These are phyloP conservation scores for Cremastinae sp. DNA, from an alignment of 2,888 invertebrate species.

Conservation along the genomic window DNA sequence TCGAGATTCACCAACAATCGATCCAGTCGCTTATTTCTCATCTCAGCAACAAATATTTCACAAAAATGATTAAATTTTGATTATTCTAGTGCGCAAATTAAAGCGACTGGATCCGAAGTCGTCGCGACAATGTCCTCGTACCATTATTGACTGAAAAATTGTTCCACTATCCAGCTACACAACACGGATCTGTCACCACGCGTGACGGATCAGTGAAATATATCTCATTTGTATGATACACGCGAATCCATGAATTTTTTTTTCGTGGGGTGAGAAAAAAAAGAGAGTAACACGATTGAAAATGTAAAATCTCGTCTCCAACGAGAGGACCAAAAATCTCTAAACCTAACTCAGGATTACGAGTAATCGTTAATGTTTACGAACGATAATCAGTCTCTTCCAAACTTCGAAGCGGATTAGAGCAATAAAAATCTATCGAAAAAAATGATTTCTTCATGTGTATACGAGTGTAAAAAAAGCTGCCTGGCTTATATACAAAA, in stretches of 20 bases:
- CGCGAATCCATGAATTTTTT: background rate
- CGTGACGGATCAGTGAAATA: slow-evolving; percentile 30
- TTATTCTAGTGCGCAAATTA: background rate
- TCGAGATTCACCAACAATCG: slow-evolving; percentile 18
- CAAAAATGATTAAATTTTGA: background rate
- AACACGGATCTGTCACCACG: slow-evolving; percentile 35
- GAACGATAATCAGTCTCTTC: slow-evolving; percentile 67
- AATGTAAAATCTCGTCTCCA: background rate
- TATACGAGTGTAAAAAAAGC: background rate
- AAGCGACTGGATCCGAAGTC: slow-evolving; percentile 6
- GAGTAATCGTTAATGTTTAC: slow-evolving; percentile 60
- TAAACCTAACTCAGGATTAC: slow-evolving; percentile 38
- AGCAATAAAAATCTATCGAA: slow-evolving; percentile 27
- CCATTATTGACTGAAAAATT: slow-evolving; percentile 38
- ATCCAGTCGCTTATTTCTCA: background rate
- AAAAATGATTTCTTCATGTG: background rate
- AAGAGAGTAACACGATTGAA: background rate
- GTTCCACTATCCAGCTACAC: slow-evolving; percentile 61
- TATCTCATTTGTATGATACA: slow-evolving; percentile 13
- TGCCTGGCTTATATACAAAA: background rate
- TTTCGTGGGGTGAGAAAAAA: background rate
- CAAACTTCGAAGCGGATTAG: slow-evolving; percentile 50
- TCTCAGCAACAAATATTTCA: slow-evolving; percentile 9
- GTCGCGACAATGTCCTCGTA: slow-evolving; percentile 9
- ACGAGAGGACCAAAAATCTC: background rate